phyloP scores from a whole-genome alignment of 2,888 invertebrate genomes.

The Alsophila aescularia region DNA sequence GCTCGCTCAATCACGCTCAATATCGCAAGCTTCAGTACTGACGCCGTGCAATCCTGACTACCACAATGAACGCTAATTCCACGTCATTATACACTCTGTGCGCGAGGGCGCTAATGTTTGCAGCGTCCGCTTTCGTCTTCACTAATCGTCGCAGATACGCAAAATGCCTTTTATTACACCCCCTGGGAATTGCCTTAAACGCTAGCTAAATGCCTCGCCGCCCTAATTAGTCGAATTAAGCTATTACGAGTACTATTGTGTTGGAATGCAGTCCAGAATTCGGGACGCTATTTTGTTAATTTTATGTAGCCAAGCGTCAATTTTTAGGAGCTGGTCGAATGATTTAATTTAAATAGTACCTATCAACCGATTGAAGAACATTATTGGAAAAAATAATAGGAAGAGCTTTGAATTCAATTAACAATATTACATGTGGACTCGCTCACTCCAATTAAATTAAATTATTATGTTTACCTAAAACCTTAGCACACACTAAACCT shows the following conservation, averaged over 20 bases:
- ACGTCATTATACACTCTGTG: conserved; percentile 61
- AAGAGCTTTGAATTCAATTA: no score
- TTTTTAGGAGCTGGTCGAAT: no score
- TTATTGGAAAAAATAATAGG: no score
- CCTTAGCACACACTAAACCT: no score
- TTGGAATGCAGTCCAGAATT: conserved; percentile 7
- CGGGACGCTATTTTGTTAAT: conserved; percentile 4
- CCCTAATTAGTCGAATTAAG: conserved; percentile 25
- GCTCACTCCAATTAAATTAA: no score
- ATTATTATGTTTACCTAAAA: no score
- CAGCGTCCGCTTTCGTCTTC: conserved; percentile 41
- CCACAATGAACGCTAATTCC: conserved; percentile 62
- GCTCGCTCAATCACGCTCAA: not conserved
- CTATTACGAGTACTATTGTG: conserved; percentile 25
- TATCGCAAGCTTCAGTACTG: not conserved
- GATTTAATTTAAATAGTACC: no score
- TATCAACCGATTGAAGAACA: no score
- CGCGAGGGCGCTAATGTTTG: conserved; percentile 65
- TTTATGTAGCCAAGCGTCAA: not conserved
- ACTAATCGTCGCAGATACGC: conserved; percentile 30
- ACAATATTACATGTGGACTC: no score
- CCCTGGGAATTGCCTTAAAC: conserved; percentile 33
- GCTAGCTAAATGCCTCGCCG: conserved; percentile 15
- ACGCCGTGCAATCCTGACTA: not conserved
- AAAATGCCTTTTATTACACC: conserved; percentile 34